These are phyloP conservation scores for Dorcus parallelipipedus DNA, from an alignment of 2,888 invertebrate species.

Conservation along the genomic window DNA sequence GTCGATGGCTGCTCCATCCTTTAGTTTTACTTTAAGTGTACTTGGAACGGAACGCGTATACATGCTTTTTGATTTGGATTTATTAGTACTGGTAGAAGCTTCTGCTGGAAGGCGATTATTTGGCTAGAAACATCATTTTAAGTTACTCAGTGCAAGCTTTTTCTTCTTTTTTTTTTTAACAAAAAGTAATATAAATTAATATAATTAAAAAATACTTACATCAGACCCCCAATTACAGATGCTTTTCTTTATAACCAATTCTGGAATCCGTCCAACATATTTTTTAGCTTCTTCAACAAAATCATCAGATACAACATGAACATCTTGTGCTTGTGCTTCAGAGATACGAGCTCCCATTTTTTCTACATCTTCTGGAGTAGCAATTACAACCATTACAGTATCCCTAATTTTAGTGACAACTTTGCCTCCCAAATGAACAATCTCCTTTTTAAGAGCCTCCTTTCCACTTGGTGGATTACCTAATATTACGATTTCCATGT, in stretches of 20 bases:
- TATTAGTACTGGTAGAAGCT: slow-evolving; percentile 29
- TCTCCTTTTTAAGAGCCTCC: slow-evolving; percentile 63
- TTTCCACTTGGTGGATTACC: slow-evolving; percentile 56
- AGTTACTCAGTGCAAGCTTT: not conserved
- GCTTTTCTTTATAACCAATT: slow-evolving; percentile 66
- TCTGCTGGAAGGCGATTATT: slow-evolving; percentile 39
- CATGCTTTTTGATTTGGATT: slow-evolving; percentile 42
- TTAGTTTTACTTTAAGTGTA: slow-evolving; percentile 67
- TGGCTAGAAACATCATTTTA: slow-evolving; percentile 25
- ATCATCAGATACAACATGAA: slow-evolving; percentile 78
- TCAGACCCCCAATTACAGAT: slow-evolving; percentile 81
- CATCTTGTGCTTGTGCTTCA: slow-evolving; percentile 62
- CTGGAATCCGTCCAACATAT: slow-evolving; percentile 60
- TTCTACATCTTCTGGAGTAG: slow-evolving; percentile 65
- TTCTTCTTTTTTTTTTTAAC: too few species aligned
- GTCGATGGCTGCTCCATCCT: slow-evolving; percentile 86
- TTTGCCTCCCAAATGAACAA: slow-evolving; percentile 74
- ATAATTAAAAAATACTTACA: slow-evolving; percentile 50
- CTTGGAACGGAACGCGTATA: slow-evolving; percentile 54
- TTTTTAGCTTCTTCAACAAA: slow-evolving; percentile 67
- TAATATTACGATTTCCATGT: slow-evolving; percentile 72
- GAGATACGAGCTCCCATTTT: slow-evolving; percentile 63
- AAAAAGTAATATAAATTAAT: not conserved
- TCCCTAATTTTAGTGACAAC: slow-evolving; percentile 62
- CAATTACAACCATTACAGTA: slow-evolving; percentile 71